Base-by-base conservation (phyloP, 2,797 vertebrate species). In the Anguilla anguilla region DNA sequence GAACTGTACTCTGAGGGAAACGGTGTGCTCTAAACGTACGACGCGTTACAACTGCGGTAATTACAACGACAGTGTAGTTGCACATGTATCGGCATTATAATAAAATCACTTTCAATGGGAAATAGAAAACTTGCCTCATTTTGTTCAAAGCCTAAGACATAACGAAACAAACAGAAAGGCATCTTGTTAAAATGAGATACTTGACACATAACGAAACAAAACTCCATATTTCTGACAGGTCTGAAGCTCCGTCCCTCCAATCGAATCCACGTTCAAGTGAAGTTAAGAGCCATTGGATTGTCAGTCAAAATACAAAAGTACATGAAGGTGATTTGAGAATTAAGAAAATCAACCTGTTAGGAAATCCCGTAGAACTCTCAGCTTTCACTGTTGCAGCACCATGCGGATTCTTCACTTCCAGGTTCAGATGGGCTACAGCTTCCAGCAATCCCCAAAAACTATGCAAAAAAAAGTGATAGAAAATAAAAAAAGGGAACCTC, bases 281-380 rank as follows among this genome's bases (percentile, higher is more conserved):
- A 79, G 17, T 39, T 43, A 39, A 79, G 39, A 9, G 64, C 64
- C 5, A 69, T 11, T 28, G 25, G n/a, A 28, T 10, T n/a, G 64
- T 7, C 64, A 69, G 19, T 28, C 25, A 69, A 69, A 28, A 69
- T 28, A 69, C 64, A 69, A 69, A 69, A 28, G 57, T 59, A 59
- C 74, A 39, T 43, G 46, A 46, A 46, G 43, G 79, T n/a, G 79
- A 51, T 51, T 51, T 51, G 19, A 82, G 2, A n/a, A 51, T 25
- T 82, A 13, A 51, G 79, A 82, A 51, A 9, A 82, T 82, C 79
- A 82, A 82, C 79, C 79, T 82, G 79, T 82, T 82, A 82, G 79
- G 79, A 82, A 82, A n/a, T 82, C 79, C 79, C 13, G 79, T 15
- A n/a, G 79, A 82, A 51, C 46, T 82, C 79, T 82, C 79, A 82